Evolutionary conservation across 2,797 vertebrate species (phyloP).

Genomic region (Euphonia xanthogaster): DNA sequence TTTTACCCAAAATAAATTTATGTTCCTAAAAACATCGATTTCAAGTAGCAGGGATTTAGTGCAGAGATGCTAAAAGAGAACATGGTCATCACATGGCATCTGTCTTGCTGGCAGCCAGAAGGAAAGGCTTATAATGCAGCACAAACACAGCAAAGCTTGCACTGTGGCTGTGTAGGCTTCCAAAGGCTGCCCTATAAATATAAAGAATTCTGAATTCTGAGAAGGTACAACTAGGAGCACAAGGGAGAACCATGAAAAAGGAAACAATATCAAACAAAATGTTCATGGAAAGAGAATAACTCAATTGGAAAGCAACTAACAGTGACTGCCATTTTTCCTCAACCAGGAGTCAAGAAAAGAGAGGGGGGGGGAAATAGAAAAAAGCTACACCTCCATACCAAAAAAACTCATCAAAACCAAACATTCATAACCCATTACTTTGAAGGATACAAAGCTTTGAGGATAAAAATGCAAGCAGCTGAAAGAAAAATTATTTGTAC

Average conservation of each 20-base stretch:
- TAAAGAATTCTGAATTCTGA: background rate
- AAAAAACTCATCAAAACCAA: background rate
- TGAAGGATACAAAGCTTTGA: background rate
- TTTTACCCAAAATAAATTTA: background rate
- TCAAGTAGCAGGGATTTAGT: background rate
- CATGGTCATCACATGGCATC: background rate
- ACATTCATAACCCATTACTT: background rate
- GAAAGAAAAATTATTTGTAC: background rate
- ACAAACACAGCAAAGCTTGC: background rate
- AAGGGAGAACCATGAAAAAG: background rate
- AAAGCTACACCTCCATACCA: background rate
- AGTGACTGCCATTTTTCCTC: background rate
- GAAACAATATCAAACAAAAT: background rate
- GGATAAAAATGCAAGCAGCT: background rate
- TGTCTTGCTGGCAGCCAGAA: background rate
- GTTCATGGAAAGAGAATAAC: background rate
- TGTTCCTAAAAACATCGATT: background rate
- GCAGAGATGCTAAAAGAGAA: background rate
- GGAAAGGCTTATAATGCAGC: background rate
- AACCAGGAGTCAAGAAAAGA: background rate
- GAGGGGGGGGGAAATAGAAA: fast-evolving
- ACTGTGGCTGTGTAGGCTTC: background rate
- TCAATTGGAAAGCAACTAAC: background rate
- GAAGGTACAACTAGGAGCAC: background rate
- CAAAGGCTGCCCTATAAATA: background rate